Conservation (phyloP, 1,140 invertebrate genomes). For the Drosophila melanogaster region DNA sequence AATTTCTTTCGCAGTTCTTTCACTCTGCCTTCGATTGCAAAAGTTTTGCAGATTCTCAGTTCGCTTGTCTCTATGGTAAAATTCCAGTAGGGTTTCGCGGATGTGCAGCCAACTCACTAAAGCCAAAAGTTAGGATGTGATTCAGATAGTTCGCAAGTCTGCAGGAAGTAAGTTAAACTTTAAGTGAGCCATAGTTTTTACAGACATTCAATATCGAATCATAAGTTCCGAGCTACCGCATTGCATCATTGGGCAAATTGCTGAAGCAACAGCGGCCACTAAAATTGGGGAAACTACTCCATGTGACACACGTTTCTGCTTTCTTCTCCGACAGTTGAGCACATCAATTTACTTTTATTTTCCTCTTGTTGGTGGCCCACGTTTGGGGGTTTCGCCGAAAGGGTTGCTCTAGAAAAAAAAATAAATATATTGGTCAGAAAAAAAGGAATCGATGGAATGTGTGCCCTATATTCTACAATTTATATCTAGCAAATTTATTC, state of each 20-base stretch:
- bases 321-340: slow-evolving; percentile 56
- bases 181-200: neutral
- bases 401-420: slow-evolving; percentile 1
- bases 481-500: no score
- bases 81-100: slow-evolving; percentile 7
- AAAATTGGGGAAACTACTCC: slow-evolving; percentile 34
- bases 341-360: slow-evolving; percentile 80
- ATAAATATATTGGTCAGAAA: neutral
- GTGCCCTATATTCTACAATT: no score
- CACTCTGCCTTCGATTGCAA: slow-evolving; percentile 64
- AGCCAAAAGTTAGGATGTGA: slow-evolving; percentile 23
- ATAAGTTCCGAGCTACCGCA: slow-evolving; percentile 70
- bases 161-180: neutral
- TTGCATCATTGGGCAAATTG: slow-evolving; percentile 74
- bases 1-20: slow-evolving; percentile 36
- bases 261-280: slow-evolving; percentile 38
- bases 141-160: slow-evolving; percentile 13
- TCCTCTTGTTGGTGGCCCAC: slow-evolving; percentile 36
- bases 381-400: slow-evolving; percentile 37
- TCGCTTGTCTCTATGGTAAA: slow-evolving; percentile 3
- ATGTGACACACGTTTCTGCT: slow-evolving; percentile 33
- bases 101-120: slow-evolving; percentile 1
- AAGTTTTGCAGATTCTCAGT: slow-evolving; percentile 49
- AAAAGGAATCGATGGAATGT: no score
- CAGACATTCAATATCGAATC: slow-evolving; percentile 25